Percentiles rank a stretch among this genome's conserved stretches.
phyloP scores from a whole-genome alignment of 2,113 vertebrate genomes.

The Noturus placidus region DNA sequence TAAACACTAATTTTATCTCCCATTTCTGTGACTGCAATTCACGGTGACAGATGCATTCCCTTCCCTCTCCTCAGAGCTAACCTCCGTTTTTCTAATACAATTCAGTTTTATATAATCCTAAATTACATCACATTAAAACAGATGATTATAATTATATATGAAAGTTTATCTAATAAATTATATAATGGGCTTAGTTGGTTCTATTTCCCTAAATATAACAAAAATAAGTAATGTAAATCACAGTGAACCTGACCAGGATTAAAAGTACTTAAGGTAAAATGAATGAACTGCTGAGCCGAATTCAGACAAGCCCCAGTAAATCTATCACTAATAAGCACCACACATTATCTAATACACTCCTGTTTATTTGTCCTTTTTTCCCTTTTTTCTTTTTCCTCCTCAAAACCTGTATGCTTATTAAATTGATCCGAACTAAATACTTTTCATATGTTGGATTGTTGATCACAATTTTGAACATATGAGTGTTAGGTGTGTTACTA shows the following conservation, averaged over 20 bases:
- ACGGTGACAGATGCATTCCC: background rate
- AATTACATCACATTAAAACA: too few species aligned
- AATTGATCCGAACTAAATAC: background rate
- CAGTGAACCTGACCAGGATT: too few species aligned
- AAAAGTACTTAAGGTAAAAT: background rate
- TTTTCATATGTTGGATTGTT: background rate
- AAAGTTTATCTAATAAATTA: too few species aligned
- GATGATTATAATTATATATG: too few species aligned
- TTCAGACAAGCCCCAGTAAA: background rate
- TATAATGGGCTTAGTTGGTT: background rate
- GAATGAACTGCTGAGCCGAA: background rate
- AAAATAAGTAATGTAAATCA: background rate
- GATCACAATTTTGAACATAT: background rate
- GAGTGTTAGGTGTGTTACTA: background rate
- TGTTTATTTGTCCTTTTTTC: background rate
- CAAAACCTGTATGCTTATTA: background rate
- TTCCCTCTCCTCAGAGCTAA: background rate
- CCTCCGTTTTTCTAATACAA: background rate
- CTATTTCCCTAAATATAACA: background rate
- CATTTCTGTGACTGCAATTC: background rate
- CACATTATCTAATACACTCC: background rate
- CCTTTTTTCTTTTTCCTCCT: too few species aligned
- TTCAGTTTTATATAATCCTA: too few species aligned
- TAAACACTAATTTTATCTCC: background rate
- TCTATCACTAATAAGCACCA: background rate